These are phyloP conservation scores for Oxyteleia sp. DNA, from an alignment of 2,888 invertebrate species.

Conservation along the genomic window DNA sequence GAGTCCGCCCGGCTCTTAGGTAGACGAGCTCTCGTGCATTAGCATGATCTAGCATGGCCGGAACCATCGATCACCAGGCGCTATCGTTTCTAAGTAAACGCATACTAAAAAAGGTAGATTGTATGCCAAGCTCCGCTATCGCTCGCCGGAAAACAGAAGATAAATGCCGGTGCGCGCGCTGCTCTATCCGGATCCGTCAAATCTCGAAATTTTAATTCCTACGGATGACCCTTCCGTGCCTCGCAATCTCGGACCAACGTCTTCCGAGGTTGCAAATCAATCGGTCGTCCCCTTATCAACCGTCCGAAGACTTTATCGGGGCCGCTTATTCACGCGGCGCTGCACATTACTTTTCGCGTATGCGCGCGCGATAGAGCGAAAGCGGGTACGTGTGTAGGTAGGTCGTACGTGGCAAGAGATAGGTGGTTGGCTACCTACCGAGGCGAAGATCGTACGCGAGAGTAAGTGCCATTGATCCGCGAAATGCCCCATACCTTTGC, in stretches of 20 bases:
- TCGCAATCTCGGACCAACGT: conserved; percentile 18
- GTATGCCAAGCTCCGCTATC: conserved; percentile 21
- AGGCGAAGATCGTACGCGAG: too few species aligned
- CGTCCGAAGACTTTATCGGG: conserved; percentile 68
- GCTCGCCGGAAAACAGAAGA: conserved; percentile 22
- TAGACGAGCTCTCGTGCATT: conserved; percentile 49
- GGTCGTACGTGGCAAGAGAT: conserved; percentile 62
- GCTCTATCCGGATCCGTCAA: conserved; percentile 14
- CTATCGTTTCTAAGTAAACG: conserved; percentile 62
- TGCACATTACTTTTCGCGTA: conserved; percentile 76
- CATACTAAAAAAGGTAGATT: conserved; percentile 37
- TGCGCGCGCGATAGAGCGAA: conserved; percentile 68
- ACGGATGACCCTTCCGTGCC: conserved; percentile 3
- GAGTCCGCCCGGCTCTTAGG: conserved; percentile 26
- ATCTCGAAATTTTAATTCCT: conserved; percentile 45
- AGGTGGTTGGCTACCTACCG: conserved; percentile 71
- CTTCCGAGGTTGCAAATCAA: conserved; percentile 68
- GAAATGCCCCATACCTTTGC: too few species aligned
- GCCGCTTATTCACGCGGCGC: conserved; percentile 77
- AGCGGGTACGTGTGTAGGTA: conserved; percentile 34
- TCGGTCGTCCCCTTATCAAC: conserved; percentile 70
- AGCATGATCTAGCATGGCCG: conserved; percentile 61
- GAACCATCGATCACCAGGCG: conserved; percentile 58
- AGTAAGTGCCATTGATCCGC: too few species aligned
- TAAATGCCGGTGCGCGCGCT: conserved; percentile 3